Evolutionary conservation across 2,888 invertebrate genomes (phyloP).

Genomic region (Prostheceraeus crozeri): DNA sequence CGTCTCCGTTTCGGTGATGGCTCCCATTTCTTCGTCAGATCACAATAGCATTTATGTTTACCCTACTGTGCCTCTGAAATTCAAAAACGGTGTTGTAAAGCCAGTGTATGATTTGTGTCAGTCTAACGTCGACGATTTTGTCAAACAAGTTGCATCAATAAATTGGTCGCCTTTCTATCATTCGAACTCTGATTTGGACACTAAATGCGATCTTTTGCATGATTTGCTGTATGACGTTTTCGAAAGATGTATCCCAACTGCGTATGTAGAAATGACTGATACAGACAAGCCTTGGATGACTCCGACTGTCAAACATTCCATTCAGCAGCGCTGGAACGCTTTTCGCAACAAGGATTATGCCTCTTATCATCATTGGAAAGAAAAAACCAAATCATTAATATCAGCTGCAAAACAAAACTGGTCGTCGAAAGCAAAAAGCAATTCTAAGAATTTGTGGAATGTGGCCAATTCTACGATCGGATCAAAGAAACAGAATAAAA

Average conservation of each 20-base stretch:
- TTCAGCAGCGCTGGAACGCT: conserved; percentile 1
- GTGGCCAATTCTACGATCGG: too few species aligned
- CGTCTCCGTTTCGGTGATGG: background rate
- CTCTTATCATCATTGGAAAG: conserved; percentile 10
- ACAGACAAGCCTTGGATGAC: conserved; percentile 17
- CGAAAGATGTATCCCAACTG: background rate
- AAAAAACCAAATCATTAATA: conserved; percentile 7
- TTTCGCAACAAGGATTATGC: background rate
- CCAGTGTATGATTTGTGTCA: conserved; percentile 1
- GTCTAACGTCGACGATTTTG: background rate
- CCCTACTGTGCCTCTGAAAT: background rate
- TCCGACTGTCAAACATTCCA: background rate
- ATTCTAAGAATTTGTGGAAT: too few species aligned
- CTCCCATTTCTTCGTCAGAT: conserved; percentile 1
- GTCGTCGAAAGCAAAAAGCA: too few species aligned
- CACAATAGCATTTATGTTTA: conserved; percentile 1
- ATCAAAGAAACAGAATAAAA: too few species aligned
- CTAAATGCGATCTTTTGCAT: conserved; percentile 2
- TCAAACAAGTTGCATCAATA: background rate
- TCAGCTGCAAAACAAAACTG: conserved; percentile 4
- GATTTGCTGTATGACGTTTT: background rate
- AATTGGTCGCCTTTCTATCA: conserved; percentile 3
- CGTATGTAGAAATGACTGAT: conserved; percentile 3
- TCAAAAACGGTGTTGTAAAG: background rate
- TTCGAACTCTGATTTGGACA: background rate